Percentiles rank a stretch among this genome's conserved stretches.
Evolutionary conservation across 2,888 invertebrate species (phyloP).

Genomic region (Drosophila antonietae): DNA sequence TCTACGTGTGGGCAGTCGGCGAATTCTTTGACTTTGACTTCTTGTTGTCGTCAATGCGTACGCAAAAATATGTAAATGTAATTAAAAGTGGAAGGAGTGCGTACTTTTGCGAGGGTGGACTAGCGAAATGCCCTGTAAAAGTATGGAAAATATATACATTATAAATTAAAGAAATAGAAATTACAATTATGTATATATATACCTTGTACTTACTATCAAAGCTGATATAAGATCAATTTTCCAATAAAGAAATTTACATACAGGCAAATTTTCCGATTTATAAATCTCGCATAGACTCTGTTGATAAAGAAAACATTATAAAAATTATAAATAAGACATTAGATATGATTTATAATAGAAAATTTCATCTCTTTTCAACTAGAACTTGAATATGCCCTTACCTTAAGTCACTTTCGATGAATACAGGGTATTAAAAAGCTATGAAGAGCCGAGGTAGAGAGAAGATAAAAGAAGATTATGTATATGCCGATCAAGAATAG

Average conservation of each 20-base stretch:
- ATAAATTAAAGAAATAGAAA: neutral
- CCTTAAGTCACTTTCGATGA: neutral
- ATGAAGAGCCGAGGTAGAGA: neutral
- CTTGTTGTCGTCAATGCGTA: conserved; percentile 62
- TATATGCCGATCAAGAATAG: neutral
- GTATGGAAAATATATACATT: neutral
- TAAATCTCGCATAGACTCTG: no score
- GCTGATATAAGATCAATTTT: no score
- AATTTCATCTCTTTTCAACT: no score
- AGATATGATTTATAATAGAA: no score
- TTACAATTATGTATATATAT: no score
- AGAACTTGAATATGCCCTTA: neutral
- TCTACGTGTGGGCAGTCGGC: conserved; percentile 76
- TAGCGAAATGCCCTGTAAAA: neutral
- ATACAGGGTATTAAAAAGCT: neutral
- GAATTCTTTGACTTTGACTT: conserved; percentile 64
- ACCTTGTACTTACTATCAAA: no score
- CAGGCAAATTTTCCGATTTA: no score
- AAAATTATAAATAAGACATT: no score
- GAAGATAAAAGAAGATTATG: neutral
- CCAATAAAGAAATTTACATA: no score
- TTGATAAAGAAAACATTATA: no score
- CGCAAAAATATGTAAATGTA: conserved; percentile 73
- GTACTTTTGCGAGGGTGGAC: neutral
- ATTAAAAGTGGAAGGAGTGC: conserved; percentile 52